Evolutionary conservation across 1,140 invertebrate species (phyloP).

Genomic region (Antheraea mylitta): DNA sequence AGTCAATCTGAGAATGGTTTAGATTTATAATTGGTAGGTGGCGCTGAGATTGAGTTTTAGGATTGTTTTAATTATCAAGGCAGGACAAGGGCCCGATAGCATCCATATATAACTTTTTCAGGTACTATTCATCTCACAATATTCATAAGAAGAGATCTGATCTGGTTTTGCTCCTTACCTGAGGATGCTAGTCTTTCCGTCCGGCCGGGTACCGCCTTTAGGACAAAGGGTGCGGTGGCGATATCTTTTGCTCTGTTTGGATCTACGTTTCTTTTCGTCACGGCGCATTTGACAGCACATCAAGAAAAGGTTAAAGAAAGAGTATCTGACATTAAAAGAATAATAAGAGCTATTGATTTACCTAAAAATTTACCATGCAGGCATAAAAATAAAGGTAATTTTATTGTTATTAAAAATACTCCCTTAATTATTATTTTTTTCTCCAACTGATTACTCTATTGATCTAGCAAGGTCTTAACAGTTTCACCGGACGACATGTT

Average conservation of each 20-base stretch:
- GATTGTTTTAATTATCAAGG: too few species aligned
- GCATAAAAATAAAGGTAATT: slow-evolving; percentile 86
- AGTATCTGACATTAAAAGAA: slow-evolving; percentile 92
- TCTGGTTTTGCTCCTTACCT: slow-evolving; percentile 95
- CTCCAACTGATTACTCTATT: too few species aligned
- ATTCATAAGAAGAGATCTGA: slow-evolving; percentile 93
- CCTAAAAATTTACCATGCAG: slow-evolving; percentile 89
- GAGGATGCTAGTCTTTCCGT: slow-evolving; percentile 93
- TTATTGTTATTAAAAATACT: slow-evolving; percentile 6
- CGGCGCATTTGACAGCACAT: slow-evolving; percentile 94
- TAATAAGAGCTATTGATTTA: slow-evolving; percentile 90
- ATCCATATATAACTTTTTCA: slow-evolving; percentile 44
- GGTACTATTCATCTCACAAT: slow-evolving; percentile 93
- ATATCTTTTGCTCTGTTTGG: slow-evolving; percentile 95
- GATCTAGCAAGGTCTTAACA: too few species aligned
- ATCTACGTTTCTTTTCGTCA: slow-evolving; percentile 95
- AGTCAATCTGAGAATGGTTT: too few species aligned
- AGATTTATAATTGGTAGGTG: too few species aligned
- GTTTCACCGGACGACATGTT: too few species aligned
- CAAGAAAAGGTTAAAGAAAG: slow-evolving; percentile 93
- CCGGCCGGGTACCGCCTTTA: slow-evolving; percentile 91
- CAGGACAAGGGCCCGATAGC: too few species aligned
- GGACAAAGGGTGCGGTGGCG: slow-evolving; percentile 95
- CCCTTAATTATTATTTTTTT: too few species aligned
- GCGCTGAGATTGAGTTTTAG: too few species aligned